phyloP scores from a whole-genome alignment of 2,888 invertebrate genomes.

The Melieria picta region DNA sequence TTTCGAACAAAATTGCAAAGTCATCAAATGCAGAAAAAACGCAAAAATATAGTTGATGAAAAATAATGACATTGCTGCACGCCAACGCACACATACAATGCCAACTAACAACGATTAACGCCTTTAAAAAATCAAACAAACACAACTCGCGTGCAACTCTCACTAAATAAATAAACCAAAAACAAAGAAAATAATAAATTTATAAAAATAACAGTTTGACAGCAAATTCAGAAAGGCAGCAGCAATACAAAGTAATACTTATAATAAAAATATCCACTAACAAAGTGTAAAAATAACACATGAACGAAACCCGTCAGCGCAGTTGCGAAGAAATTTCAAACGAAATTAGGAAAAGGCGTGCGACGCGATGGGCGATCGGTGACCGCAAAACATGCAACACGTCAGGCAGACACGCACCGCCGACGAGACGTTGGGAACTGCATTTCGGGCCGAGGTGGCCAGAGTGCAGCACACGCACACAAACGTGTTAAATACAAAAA shows the following conservation, averaged over 20 bases:
- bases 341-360: background rate
- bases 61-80: too few species aligned
- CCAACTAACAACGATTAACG: constrained; percentile 33
- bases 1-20: constrained; percentile 9
- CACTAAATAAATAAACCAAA: background rate
- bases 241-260: background rate
- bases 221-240: background rate
- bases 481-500: too few species aligned
- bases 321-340: background rate
- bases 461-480: too few species aligned
- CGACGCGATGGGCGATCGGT: background rate
- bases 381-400: too few species aligned
- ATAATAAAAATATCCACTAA: background rate
- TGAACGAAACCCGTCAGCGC: background rate
- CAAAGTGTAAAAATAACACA: constrained; percentile 1
- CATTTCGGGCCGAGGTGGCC: too few species aligned
- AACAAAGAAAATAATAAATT: background rate
- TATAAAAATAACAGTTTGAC: constrained; percentile 3
- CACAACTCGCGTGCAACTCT: constrained; percentile 38
- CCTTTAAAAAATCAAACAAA: constrained; percentile 41
- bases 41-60: background rate
- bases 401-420: too few species aligned
- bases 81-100: too few species aligned
- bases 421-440: too few species aligned
- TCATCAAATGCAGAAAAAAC: background rate